Evolutionary conservation across 1,140 invertebrate species (phyloP), one percentile per base, ranked within the genome.

Genomic region (Drosophila nigromelanica): DNA sequence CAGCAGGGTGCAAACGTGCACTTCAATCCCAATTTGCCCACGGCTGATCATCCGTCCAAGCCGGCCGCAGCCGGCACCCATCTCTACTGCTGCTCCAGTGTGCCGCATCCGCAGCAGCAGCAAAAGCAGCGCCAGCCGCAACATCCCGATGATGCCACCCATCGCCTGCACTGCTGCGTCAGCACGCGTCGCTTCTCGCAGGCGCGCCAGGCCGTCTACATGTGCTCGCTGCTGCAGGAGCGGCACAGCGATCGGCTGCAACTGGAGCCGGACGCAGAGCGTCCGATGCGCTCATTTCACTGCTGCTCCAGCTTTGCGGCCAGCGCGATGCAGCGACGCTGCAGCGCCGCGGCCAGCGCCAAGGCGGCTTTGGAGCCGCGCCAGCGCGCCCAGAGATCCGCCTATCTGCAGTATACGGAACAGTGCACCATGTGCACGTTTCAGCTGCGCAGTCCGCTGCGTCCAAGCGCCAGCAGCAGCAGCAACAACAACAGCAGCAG

Each of bases 351-450:
- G 1, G 77, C 60, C 7, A 73, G 27, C 37, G 71, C 64, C 10
- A 91, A 91, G 63, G 61, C 78, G 5, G 70, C 78, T 0, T 62
- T 91, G 6, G 73, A 89, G 42, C 59, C 82, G 37, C 48, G 58
- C 2, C 56, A 86, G 59, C 69, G 74, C n/a, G 45, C 27, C 1
- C 18, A 8, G 3, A 43, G 45, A 8, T 61, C 33, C 8, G 58
- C 87, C 3, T 91, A 90, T 55, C 33, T 91, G 4, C 89, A 92
- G 50, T 92, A 90, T 35, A 90, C 81, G 1, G 91, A 92, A 42
- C 91, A 92, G 52, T 92, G 91, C 39, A 89, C 90, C 3, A 56
- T 92, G 11, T 92, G 91, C 64, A 91, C 91, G 7, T 92, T 92
- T 21, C 90, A 78, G 0, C 61, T 92, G 35, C 56, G 78, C 14